Evolutionary conservation across 1,140 invertebrate genomes (phyloP), one percentile per base, ranked within the genome.

Genomic region (Bombus soroeensis): DNA sequence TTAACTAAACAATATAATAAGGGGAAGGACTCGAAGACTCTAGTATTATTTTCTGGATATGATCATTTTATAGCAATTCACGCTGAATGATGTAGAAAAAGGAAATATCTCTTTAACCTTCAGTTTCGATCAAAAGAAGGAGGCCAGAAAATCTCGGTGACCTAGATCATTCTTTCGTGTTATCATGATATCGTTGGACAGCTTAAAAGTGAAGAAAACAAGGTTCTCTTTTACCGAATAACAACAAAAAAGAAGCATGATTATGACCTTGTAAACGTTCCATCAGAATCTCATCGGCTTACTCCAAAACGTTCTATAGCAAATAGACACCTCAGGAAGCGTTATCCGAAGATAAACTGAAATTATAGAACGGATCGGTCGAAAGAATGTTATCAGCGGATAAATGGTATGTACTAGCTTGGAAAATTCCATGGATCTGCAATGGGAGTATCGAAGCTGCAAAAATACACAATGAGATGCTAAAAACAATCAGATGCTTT

Each of bases 311-410:
- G 5, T 15, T 12, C 15, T 41, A n/a, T 8, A 15, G 32, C 32
- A 76, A 57, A 77, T 62, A 77, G 25, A 32, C 4, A 62, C 1
- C 5, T 39, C 15, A 41, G 9, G 37, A 28, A n/a, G 28, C 37
- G 75, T 77, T 77, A 62, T 77, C 15, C 75, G 25, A 39, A 62
- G 57, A 77, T 77, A 77, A 77, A 77, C 41, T 22, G 28, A 64
- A 77, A 77, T 64, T 77, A 77, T 77, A 77, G 37, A 77, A 77
- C 57, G 3, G 34, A 59, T 59, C 53, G 53, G 25, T 59, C 34
- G 28, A 77, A 77, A 34, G 37, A 41, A 77, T 22, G 57, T 77
- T 77, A 77, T 64, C 25, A 22, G 18, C 6, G 28, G 37, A 64
- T 39, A 37, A 62, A 77, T 62, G 37, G 25, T 41, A 13, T 39